These are phyloP conservation scores for Creontiades dilutus DNA, from an alignment of 2,888 invertebrate genomes.

Conservation along the genomic window DNA sequence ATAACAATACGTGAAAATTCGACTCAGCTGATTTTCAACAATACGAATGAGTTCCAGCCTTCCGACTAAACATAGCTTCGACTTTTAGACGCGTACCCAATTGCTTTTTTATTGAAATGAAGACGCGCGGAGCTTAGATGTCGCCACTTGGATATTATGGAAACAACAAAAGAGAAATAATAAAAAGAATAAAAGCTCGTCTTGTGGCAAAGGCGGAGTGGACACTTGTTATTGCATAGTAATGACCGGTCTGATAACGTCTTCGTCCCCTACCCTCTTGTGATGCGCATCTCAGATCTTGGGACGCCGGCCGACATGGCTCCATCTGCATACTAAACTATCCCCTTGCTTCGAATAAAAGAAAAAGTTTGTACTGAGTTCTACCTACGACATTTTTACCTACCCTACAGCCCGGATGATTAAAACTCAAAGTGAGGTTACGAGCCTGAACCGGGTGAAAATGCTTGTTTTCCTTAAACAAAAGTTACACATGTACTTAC, in stretches of 20 bases:
- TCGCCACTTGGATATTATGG: neutral
- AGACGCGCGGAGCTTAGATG: conserved; percentile 2
- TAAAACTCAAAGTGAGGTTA: no score
- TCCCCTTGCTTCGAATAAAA: neutral
- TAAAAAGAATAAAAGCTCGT: neutral
- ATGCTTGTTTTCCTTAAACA: no score
- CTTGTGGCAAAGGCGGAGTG: neutral
- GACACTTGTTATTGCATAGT: conserved; percentile 58
- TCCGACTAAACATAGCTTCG: neutral
- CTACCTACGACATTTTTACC: no score
- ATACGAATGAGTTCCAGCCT: no score
- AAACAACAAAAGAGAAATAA: neutral
- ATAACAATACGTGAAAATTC: no score
- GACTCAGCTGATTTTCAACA: no score
- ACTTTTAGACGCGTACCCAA: neutral
- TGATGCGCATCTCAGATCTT: conserved; percentile 29
- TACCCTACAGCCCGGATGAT: no score
- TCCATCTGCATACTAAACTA: conserved; percentile 25
- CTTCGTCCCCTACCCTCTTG: neutral
- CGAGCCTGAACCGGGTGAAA: no score
- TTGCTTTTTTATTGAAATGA: neutral
- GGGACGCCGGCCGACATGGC: conserved; percentile 14
- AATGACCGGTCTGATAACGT: conserved; percentile 50
- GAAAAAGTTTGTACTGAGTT: neutral
- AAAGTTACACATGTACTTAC: no score